A percentile compares a stretch with the other conserved stretches of the same genome.
Evolutionary conservation across 2,113 vertebrate species (phyloP).

Genomic region (Gasterosteus aculeatus): DNA sequence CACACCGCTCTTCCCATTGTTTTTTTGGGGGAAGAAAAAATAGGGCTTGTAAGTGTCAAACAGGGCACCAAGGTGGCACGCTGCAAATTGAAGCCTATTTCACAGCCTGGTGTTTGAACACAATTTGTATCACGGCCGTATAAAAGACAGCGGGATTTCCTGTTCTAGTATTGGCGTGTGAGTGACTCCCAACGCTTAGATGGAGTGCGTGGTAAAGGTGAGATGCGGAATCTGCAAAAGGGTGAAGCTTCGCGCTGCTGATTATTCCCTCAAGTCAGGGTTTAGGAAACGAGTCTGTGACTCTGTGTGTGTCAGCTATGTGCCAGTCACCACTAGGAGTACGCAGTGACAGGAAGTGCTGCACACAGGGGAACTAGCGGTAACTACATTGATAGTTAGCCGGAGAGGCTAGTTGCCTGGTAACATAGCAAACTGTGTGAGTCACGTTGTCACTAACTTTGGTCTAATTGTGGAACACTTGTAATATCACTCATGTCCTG

Average conservation of each 20-base stretch:
- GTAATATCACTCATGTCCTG: background rate
- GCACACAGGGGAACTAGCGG: constrained; percentile 47
- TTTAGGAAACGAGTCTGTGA: constrained; percentile 56
- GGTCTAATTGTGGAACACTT: background rate
- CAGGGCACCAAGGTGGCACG: constrained; percentile 6
- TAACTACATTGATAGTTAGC: constrained; percentile 43
- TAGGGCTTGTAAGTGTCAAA: constrained; percentile 37
- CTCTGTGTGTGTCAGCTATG: constrained; percentile 57
- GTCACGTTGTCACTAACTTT: constrained; percentile 22
- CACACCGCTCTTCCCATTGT: background rate
- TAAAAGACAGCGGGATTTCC: background rate
- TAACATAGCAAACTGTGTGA: constrained; percentile 44
- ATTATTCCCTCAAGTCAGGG: constrained; percentile 47
- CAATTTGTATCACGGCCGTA: constrained; percentile 7
- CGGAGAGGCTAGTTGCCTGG: constrained; percentile 47
- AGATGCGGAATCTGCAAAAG: constrained; percentile 30
- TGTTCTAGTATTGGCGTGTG: background rate
- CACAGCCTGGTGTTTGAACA: background rate
- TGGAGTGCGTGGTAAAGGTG: constrained; percentile 14
- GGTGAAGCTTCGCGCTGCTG: constrained; percentile 21
- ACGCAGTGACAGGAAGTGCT: constrained; percentile 47
- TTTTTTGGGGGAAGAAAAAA: constrained; percentile 32
- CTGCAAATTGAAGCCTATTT: background rate
- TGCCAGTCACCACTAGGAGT: constrained; percentile 51
- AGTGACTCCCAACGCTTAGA: constrained; percentile 24